A percentile compares a stretch with the other conserved stretches of the same genome.
Evolutionary conservation across 2,113 vertebrate genomes (phyloP).

Genomic region (Oceanodroma tethys): DNA sequence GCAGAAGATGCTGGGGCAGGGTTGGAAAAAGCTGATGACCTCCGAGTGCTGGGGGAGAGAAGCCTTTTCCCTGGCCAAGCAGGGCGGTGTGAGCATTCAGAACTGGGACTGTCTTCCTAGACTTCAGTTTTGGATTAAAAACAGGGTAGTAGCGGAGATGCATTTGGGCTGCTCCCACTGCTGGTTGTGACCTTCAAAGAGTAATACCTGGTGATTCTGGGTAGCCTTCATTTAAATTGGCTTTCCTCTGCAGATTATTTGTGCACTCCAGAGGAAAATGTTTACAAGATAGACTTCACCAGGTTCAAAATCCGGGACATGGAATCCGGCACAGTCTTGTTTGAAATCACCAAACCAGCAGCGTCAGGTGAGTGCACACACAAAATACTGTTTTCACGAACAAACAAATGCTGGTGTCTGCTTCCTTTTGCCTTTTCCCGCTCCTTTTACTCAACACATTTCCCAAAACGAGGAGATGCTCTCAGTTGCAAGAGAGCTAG

Average conservation of each 20-base stretch:
- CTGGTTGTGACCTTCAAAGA: not conserved
- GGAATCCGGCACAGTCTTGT: constrained; percentile 94
- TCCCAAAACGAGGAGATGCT: not conserved
- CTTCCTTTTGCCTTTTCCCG: not conserved
- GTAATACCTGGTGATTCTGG: not conserved
- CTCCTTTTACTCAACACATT: not conserved
- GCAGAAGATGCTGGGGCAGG: not conserved
- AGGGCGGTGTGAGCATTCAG: not conserved
- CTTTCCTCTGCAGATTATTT: constrained; percentile 85
- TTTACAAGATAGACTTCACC: constrained; percentile 97
- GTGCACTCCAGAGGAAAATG: constrained; percentile 92
- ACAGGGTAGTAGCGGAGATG: not conserved
- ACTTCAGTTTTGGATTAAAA: not conserved
- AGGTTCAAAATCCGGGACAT: constrained; percentile 98
- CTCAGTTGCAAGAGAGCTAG: not conserved
- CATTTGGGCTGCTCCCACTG: not conserved
- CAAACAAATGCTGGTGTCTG: not conserved
- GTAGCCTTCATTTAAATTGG: not conserved
- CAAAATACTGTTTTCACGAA: not conserved
- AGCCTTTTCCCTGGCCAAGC: not conserved
- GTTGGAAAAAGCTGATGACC: not conserved
- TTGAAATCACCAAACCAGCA: constrained; percentile 96
- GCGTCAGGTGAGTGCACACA: constrained; percentile 78
- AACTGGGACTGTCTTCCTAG: not conserved
- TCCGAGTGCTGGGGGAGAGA: not conserved